A percentile compares a stretch with the other conserved stretches of the same genome.
Conservation (phyloP, 2,888 invertebrate genomes). For the Miltochrista miniata region DNA sequence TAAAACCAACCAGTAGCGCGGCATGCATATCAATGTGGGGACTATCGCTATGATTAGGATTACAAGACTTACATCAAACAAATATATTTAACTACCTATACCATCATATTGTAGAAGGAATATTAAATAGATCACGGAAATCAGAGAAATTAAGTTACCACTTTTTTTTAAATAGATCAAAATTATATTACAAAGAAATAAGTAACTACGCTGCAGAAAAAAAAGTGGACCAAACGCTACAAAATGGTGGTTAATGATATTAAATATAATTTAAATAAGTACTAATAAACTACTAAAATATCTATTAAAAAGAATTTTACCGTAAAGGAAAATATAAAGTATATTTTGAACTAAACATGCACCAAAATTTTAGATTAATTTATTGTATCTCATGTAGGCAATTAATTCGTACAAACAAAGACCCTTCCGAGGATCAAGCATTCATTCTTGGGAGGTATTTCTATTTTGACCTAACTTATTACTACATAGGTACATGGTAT, state of each 20-base stretch:
- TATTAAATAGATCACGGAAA: conserved; percentile 41
- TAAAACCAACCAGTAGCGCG: conserved; percentile 20
- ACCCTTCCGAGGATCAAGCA: too few species aligned
- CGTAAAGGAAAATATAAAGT: neutral
- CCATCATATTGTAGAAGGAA: conserved; percentile 26
- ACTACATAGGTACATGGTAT: too few species aligned
- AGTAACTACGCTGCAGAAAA: conserved; percentile 8
- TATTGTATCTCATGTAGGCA: too few species aligned
- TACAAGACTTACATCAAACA: conserved; percentile 75
- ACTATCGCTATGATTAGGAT: conserved; percentile 5
- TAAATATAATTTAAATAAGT: neutral
- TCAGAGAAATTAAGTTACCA: conserved; percentile 80
- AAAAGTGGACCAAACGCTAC: conserved; percentile 1
- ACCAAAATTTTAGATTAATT: neutral
- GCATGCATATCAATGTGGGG: conserved; percentile 30
- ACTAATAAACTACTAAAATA: neutral
- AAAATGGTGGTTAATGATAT: neutral
- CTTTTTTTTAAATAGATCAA: conserved; percentile 66
- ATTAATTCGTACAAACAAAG: too few species aligned
- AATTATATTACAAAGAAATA: conserved; percentile 27
- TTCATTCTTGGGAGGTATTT: too few species aligned
- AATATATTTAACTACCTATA: conserved; percentile 40
- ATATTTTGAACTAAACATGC: neutral
- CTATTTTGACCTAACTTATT: too few species aligned
- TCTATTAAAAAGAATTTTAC: neutral